Conservation (phyloP, 37 sponge, comb jelly and placozoan genomes). For the Halichondria panicea region DNA sequence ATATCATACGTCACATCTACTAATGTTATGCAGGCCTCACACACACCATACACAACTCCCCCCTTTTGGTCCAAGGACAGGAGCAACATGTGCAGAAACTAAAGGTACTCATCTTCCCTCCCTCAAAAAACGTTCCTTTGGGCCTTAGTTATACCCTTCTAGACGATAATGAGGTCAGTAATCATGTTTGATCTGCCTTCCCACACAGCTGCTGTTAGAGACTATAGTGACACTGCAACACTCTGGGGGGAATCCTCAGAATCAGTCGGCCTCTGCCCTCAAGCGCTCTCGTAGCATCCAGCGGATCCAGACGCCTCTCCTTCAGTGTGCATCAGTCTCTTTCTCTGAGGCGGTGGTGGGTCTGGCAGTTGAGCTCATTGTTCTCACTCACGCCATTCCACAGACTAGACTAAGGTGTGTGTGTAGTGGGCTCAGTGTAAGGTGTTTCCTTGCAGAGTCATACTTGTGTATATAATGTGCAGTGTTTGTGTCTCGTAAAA, state of each 20-base stretch:
- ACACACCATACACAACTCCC: constrained; percentile 25
- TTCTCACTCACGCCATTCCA: background rate
- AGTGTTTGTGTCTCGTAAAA: too few species aligned
- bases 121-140: too few species aligned
- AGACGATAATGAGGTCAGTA: background rate
- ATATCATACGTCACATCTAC: background rate
- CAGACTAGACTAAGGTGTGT: constrained; percentile 10
- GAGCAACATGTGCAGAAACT: constrained; percentile 44
- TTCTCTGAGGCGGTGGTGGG: constrained; percentile 22
- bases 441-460: too few species aligned
- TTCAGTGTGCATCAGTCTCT: constrained; percentile 15
- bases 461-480: too few species aligned
- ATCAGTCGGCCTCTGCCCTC: background rate
- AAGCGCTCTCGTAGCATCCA: background rate
- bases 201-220: constrained; percentile 37
- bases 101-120: constrained; percentile 23
- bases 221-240: constrained; percentile 8
- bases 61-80: constrained; percentile 31
- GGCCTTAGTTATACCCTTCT: background rate
- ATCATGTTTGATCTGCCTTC: background rate
- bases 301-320: constrained; percentile 8
- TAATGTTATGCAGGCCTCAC: constrained; percentile 13
- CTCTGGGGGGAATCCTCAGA: background rate
- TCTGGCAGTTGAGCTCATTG: constrained; percentile 35
- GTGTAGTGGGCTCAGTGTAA: background rate